A percentile compares a stretch with the other conserved stretches of the same genome.
These are phyloP conservation scores for Drosophila birchii DNA, from an alignment of 2,888 invertebrate genomes.

Conservation along the genomic window DNA sequence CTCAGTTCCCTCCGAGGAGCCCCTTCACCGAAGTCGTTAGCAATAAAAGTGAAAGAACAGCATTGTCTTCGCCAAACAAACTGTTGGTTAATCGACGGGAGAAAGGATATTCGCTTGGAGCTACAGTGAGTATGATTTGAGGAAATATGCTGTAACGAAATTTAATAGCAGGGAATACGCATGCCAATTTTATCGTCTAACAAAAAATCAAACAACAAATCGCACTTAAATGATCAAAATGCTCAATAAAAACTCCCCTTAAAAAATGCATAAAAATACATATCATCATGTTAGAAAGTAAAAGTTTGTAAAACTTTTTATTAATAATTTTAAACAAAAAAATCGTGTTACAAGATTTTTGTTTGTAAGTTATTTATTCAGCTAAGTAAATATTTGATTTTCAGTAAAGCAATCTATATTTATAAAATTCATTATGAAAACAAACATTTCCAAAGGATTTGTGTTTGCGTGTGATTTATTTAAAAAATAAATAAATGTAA, in stretches of 20 bases:
- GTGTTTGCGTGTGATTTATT: background rate
- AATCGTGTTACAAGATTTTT: background rate
- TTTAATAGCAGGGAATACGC: constrained; percentile 24
- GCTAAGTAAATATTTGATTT: background rate
- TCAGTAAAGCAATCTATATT: background rate
- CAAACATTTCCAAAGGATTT: background rate
- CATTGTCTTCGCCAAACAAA: constrained; percentile 21
- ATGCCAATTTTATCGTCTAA: constrained; percentile 1
- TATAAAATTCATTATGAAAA: too few relatives aligned
- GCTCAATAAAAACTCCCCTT: background rate
- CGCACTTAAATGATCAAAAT: background rate
- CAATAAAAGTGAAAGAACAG: constrained; percentile 69
- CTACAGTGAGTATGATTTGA: constrained; percentile 31
- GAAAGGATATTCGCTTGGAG: constrained; percentile 27
- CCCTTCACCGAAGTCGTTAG: constrained; percentile 27
- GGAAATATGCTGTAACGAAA: constrained; percentile 28
- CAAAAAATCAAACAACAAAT: constrained; percentile 2
- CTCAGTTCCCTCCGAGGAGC: constrained; percentile 11
- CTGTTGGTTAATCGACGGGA: constrained; percentile 31
- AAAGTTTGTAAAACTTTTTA: background rate
- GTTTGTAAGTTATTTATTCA: background rate
- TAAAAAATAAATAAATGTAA: too few relatives aligned
- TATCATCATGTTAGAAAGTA: constrained; percentile 4
- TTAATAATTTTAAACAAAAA: background rate
- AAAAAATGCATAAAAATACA: background rate